These are phyloP conservation scores for Megaceryle alcyon DNA, from an alignment of 2,797 vertebrate genomes.

Conservation along the genomic window DNA sequence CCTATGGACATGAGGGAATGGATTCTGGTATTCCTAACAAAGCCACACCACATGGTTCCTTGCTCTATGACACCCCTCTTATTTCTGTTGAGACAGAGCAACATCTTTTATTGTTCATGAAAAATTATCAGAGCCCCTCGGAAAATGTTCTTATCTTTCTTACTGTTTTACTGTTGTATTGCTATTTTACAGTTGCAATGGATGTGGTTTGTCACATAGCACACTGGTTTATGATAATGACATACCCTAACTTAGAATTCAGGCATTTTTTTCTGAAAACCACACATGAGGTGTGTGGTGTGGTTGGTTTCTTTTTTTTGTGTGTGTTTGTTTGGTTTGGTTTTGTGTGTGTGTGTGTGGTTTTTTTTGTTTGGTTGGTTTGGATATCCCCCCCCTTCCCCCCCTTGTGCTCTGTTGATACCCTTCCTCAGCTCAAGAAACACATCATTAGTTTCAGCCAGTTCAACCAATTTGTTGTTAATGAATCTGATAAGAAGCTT, in stretches of 20 bases:
- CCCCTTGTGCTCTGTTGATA: rapidly evolving
- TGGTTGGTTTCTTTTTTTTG: too few relatives aligned
- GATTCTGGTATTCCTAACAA: background rate
- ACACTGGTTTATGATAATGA: background rate
- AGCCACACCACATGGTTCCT: background rate
- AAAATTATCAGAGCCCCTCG: background rate
- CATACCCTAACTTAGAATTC: background rate
- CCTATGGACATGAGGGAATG: background rate
- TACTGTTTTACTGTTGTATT: background rate
- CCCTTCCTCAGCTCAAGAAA: background rate
- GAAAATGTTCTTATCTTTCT: background rate
- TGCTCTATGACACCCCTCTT: background rate
- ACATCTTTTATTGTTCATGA: background rate
- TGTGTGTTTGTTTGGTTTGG: too few relatives aligned
- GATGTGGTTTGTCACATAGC: background rate
- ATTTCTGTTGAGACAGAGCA: background rate
- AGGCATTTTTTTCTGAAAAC: background rate
- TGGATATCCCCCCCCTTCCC: too few relatives aligned
- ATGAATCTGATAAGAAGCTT: background rate
- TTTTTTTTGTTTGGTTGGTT: background rate
- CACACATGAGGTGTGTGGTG: background rate
- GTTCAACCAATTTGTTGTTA: conserved; percentile 12
- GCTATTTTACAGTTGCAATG: background rate
- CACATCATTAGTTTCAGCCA: conserved; percentile 1
- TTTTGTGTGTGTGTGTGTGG: background rate